Percentiles rank a stretch among this genome's conserved stretches.
These are phyloP conservation scores for Euura saliciscinereae DNA, from an alignment of 1,140 invertebrate genomes.

Conservation along the genomic window DNA sequence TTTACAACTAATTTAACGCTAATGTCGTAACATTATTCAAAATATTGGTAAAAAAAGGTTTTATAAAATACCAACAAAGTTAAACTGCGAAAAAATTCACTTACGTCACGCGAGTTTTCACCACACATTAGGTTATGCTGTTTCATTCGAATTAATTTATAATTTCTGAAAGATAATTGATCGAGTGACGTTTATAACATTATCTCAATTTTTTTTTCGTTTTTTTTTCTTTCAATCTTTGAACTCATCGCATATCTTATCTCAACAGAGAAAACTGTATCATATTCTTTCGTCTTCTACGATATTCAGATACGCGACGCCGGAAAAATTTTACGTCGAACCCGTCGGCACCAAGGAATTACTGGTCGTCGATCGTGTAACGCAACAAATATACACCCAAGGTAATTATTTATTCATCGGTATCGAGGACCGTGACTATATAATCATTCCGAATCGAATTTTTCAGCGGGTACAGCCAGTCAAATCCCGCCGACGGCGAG, in stretches of 20 bases:
- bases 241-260: no score
- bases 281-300: constrained; percentile 25
- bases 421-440: constrained; percentile 1
- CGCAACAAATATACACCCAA: constrained; percentile 70
- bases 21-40: no score
- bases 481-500: constrained; percentile 68
- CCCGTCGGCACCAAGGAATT: constrained; percentile 66
- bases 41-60: no score
- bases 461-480: constrained; percentile 59
- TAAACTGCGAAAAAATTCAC: no score
- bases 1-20: not conserved
- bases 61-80: no score
- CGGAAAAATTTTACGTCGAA: constrained; percentile 77
- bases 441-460: constrained; percentile 15
- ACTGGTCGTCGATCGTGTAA: constrained; percentile 75
- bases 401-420: constrained; percentile 51
- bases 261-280: no score
- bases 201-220: not conserved
- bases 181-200: constrained; percentile 13
- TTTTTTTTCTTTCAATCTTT: not conserved
- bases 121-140: constrained; percentile 4
- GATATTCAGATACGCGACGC: constrained; percentile 69
- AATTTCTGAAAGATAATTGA: not conserved
- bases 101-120: constrained; percentile 7
- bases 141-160: not conserved